A percentile compares a stretch with the other conserved stretches of the same genome.
phyloP scores from a whole-genome alignment of 2,888 invertebrate genomes.

The Parnassius orleans region DNA sequence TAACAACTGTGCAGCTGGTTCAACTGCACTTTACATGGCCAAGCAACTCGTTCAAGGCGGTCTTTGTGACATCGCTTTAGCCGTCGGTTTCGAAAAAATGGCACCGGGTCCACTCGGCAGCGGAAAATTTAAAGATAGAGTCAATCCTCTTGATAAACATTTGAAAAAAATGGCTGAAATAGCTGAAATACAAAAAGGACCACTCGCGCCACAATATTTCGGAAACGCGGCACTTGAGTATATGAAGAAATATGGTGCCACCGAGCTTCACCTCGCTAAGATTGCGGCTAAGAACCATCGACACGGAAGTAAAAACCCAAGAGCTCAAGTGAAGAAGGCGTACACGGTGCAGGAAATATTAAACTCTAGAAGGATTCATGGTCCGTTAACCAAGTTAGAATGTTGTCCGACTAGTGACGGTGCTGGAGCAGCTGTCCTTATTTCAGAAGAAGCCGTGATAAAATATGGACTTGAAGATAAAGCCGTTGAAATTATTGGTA shows the following conservation, averaged over 20 bases:
- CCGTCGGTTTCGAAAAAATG: constrained; percentile 99
- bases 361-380: constrained; percentile 93
- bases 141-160: constrained; percentile 94
- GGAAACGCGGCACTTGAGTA: constrained; percentile 98
- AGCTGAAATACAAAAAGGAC: constrained; percentile 90
- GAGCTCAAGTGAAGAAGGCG: constrained; percentile 96
- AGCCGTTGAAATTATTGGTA: constrained; percentile 97
- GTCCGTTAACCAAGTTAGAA: constrained; percentile 96
- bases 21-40: constrained; percentile 93
- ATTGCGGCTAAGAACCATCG: constrained; percentile 99
- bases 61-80: constrained; percentile 92
- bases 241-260: constrained; percentile 97
- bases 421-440: constrained; percentile 95
- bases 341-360: constrained; percentile 95
- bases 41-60: constrained; percentile 96
- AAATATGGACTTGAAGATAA: constrained; percentile 87
- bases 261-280: constrained; percentile 96
- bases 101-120: constrained; percentile 91
- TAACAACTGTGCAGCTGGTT: constrained; percentile 98
- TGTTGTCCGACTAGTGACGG: constrained; percentile 99
- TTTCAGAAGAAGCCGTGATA: constrained; percentile 94
- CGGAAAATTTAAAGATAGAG: constrained; percentile 88
- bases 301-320: constrained; percentile 97
- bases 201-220: constrained; percentile 96
- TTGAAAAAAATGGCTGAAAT: constrained; percentile 91